A percentile compares a stretch with the other conserved stretches of the same genome.
Conservation (phyloP, 2,888 invertebrate species). For the Rhingia campestris region DNA sequence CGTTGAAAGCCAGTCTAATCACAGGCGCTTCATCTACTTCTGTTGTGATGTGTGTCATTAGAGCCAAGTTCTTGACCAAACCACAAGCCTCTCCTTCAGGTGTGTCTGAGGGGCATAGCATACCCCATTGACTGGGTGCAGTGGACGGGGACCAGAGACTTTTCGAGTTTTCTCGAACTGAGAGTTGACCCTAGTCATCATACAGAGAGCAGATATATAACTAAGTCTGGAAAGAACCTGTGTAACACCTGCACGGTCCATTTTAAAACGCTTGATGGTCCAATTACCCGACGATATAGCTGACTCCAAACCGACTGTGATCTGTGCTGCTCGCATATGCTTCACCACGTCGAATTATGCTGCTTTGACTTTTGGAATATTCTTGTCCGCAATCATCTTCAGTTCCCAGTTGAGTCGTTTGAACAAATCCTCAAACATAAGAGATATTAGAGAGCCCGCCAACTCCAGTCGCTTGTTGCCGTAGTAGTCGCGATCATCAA, state of each 20-base stretch:
- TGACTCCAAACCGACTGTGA: slow-evolving; percentile 95
- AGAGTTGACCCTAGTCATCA: slow-evolving; percentile 99
- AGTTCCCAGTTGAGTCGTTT: slow-evolving; percentile 97
- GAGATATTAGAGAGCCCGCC: slow-evolving; percentile 95
- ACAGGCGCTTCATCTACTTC: slow-evolving; percentile 96
- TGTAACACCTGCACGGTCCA: slow-evolving; percentile 99
- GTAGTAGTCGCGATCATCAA: slow-evolving; percentile 99
- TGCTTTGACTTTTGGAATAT: slow-evolving; percentile 96
- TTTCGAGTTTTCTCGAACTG: slow-evolving; percentile 99
- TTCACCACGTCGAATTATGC: slow-evolving; percentile 98
- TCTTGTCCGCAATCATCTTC: slow-evolving; percentile 96
- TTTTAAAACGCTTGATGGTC: slow-evolving; percentile 99
- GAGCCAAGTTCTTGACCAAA: slow-evolving; percentile 97
- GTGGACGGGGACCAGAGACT: slow-evolving; percentile 97
- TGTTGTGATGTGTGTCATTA: slow-evolving; percentile 99
- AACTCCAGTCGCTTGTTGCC: slow-evolving; percentile 99
- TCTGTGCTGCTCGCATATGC: slow-evolving; percentile 97
- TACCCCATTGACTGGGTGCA: slow-evolving; percentile 99
- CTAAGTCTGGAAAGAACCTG: slow-evolving; percentile 97
- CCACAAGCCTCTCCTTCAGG: slow-evolving; percentile 99
- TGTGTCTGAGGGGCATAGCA: slow-evolving; percentile 99
- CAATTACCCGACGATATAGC: slow-evolving; percentile 99
- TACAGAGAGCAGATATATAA: slow-evolving; percentile 98
- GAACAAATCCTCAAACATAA: slow-evolving; percentile 99
- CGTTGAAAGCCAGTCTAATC: slow-evolving; percentile 91